Conservation (phyloP, 2,888 invertebrate genomes). For the Drosophila pseudotakahashii region DNA sequence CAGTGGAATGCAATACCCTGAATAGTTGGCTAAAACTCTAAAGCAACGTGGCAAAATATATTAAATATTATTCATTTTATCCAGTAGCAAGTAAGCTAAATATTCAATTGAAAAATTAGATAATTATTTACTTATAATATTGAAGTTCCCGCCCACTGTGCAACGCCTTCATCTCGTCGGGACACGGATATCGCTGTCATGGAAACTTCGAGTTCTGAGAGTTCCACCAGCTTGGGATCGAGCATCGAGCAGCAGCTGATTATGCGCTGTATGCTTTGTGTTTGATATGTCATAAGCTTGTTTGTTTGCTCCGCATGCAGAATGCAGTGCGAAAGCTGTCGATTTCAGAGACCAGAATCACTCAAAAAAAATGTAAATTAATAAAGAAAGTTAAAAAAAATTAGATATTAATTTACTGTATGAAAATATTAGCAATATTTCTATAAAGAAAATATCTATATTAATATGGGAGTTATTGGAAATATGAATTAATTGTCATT, state of each 20-base stretch:
- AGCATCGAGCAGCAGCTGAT: conserved; percentile 33
- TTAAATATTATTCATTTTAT: no score
- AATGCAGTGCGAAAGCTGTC: conserved; percentile 14
- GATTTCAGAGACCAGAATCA: neutral
- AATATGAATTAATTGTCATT: no score
- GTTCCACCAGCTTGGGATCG: conserved; percentile 6
- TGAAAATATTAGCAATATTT: no score
- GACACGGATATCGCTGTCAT: conserved; percentile 17
- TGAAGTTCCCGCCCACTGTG: conserved; percentile 3
- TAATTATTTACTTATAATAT: neutral
- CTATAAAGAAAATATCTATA: no score
- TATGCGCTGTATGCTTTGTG: conserved; percentile 45
- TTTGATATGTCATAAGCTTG: conserved; percentile 49
- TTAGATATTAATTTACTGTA: neutral
- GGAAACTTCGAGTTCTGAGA: conserved; percentile 31
- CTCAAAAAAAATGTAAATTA: neutral
- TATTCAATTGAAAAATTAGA: no score
- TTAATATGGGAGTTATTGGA: no score
- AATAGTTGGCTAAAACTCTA: neutral
- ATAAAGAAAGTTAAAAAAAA: neutral
- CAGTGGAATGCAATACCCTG: neutral
- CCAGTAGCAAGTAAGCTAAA: no score
- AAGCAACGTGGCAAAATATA: no score
- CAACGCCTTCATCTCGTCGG: neutral
- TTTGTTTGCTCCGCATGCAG: conserved; percentile 26